phyloP scores from a whole-genome alignment of 1,140 invertebrate species.

The Drosophila tani region DNA sequence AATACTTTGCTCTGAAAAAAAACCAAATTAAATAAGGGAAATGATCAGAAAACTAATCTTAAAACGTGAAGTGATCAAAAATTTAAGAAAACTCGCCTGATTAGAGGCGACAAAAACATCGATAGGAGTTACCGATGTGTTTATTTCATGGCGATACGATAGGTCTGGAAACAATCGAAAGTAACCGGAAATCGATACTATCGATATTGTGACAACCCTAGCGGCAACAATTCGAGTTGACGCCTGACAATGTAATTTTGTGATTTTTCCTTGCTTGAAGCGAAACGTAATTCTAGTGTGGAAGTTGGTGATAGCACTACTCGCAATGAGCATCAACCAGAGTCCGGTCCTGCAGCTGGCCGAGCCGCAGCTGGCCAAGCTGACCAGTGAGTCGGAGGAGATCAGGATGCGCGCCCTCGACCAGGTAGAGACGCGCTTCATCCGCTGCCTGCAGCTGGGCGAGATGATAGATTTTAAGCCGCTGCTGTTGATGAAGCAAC shows the following conservation, averaged over 20 bases:
- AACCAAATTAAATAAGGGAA: too few relatives aligned
- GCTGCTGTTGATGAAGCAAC: constrained; percentile 65
- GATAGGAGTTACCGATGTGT: too few relatives aligned
- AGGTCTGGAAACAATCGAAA: not conserved
- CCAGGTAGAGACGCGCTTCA: constrained; percentile 62
- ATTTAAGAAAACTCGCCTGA: too few relatives aligned
- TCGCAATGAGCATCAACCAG: constrained; percentile 5
- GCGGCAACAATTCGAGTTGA: constrained; percentile 18
- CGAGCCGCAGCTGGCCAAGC: constrained; percentile 52
- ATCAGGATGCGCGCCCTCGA: constrained; percentile 77
- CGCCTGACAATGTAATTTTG: constrained; percentile 15
- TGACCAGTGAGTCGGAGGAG: constrained; percentile 67
- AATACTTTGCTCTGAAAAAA: too few relatives aligned
- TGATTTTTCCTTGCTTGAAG: not conserved
- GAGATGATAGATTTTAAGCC: constrained; percentile 61
- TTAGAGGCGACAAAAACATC: too few relatives aligned
- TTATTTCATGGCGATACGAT: too few relatives aligned
- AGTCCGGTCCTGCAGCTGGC: constrained; percentile 15
- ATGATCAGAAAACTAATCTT: too few relatives aligned
- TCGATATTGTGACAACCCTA: not conserved
- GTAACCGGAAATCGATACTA: not conserved
- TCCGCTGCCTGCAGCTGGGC: constrained; percentile 51
- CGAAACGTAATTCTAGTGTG: not conserved
- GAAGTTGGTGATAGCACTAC: not conserved
- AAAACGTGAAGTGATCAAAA: too few relatives aligned